Conservation (phyloP, 2,113 vertebrate genomes). For the Crocuta crocuta region DNA sequence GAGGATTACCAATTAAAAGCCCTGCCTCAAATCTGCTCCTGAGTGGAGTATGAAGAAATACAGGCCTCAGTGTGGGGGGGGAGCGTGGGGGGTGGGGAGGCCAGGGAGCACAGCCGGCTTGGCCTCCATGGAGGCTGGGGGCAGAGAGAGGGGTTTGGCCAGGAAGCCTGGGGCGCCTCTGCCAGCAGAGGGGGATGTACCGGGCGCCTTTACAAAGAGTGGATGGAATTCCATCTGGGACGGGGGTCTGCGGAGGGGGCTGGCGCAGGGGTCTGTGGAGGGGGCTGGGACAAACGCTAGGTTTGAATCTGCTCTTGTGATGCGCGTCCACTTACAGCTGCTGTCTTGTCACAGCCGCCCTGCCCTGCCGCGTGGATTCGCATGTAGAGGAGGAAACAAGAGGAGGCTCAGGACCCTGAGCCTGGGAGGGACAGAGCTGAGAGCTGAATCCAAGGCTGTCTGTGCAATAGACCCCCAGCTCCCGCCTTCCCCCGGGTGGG, state of each 20-base stretch:
- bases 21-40: neutral
- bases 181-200: neutral
- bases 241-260: neutral
- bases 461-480: neutral
- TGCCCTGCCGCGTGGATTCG: neutral
- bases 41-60: neutral
- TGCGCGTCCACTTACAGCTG: neutral
- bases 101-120: neutral
- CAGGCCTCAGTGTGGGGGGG: neutral
- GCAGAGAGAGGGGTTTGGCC: neutral
- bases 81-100: neutral
- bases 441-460: neutral
- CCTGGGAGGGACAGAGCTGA: neutral
- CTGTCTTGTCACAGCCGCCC: neutral
- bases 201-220: neutral
- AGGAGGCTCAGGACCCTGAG: neutral
- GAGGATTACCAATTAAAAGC: constrained; percentile 54
- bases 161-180: neutral
- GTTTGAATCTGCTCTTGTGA: neutral
- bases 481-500: neutral
- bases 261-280: neutral
- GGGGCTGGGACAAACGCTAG: neutral
- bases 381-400: neutral
- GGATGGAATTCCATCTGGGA: neutral
- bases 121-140: neutral